phyloP scores from a whole-genome alignment of 2,113 vertebrate genomes.

The Lontra canadensis region DNA sequence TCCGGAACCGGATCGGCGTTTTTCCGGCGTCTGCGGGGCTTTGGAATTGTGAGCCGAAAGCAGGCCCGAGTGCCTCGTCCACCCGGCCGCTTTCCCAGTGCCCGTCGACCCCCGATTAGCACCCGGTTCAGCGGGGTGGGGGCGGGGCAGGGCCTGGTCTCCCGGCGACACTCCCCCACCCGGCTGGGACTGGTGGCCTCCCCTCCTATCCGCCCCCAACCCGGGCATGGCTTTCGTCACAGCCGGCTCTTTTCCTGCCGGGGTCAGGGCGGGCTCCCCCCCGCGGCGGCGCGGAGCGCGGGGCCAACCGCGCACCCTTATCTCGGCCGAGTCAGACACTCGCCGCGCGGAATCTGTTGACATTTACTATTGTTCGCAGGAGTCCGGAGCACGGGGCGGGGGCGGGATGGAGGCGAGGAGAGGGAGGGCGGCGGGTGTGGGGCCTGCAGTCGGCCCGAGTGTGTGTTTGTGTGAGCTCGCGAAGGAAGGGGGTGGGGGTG shows the following conservation, averaged over 20 bases:
- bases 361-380: constrained; percentile 81
- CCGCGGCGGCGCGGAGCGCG: background rate
- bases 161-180: background rate
- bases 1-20: constrained; percentile 24
- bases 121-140: constrained; percentile 22
- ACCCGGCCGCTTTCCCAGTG: background rate
- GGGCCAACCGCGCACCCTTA: constrained; percentile 60
- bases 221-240: background rate
- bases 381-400: constrained; percentile 65
- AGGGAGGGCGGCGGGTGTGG: background rate
- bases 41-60: constrained; percentile 8
- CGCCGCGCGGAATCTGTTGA: constrained; percentile 78
- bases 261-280: constrained; percentile 64
- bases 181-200: background rate
- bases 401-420: background rate
- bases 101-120: background rate
- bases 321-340: constrained; percentile 67
- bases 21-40: background rate
- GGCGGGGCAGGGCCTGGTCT: constrained; percentile 51
- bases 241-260: constrained; percentile 63
- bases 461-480: background rate
- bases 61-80: constrained; percentile 29
- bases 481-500: background rate
- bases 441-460: background rate
- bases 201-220: background rate